Evolutionary conservation across 2,113 vertebrate genomes (phyloP), one percentile per base, ranked within the genome.

Genomic region (Ctenomys sociabilis): DNA sequence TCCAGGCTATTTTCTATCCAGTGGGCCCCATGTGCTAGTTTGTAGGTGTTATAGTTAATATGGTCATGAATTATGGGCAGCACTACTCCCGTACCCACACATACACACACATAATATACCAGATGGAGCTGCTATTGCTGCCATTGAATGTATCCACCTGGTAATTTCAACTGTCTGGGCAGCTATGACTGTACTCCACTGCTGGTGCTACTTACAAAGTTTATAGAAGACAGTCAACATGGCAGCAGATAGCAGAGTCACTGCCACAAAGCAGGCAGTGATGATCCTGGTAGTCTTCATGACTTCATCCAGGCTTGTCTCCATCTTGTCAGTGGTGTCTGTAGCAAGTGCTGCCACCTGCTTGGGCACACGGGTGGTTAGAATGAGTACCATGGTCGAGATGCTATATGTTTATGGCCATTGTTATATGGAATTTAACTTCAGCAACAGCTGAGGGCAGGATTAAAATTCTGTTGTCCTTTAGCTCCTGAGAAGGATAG

Each of bases 281-380:
- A 99, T 99, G 98, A 99, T 99, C 98, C 99, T 99, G 95, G 99
- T 99, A 98, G 99, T 99, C 98, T 99, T 99, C 99, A 99, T 99
- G 97, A 99, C 99, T 98, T 99, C 99, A 68, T 99, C 99, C 97
- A 99, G 97, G 98, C 99, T 99, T 98, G 99, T 99, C 72, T 99
- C 99, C 96, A 98, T 98, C 97, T 98, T 98, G 97, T 98, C 99
- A 22, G 98, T 98, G 92, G 98, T 75, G 89, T 98, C 99, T 93
- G 98, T 98, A 7, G 99, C 99, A 73, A 99, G 99, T 10, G 99
- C 98, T 8, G 98, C 99, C 96, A 99, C 99, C 97, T 99, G 99
- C 97, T 98, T 98, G 96, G 99, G 99, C 80, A 99, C 99, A 98
- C 98, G 98, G 4, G 99, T 99, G 98, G 98, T 99, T 96, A 99